Evolutionary conservation across 2,113 vertebrate species (phyloP).

Genomic region (Stegastes partitus): DNA sequence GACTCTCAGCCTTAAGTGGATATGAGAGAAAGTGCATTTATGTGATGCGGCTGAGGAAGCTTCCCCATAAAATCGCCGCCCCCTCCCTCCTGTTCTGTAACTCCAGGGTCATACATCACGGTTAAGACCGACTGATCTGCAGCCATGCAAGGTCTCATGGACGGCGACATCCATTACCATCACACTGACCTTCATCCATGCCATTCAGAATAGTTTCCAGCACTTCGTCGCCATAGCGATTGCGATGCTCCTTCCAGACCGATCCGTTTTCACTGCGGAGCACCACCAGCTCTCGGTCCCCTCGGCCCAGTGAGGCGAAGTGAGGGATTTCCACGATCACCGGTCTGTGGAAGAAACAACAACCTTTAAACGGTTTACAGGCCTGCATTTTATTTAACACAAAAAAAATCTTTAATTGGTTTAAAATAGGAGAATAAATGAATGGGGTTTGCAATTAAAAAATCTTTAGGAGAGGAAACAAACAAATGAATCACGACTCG

Average conservation of each 20-base stretch:
- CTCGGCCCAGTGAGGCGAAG: slow-evolving; percentile 91
- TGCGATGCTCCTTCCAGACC: slow-evolving; percentile 96
- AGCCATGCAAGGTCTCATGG: background rate
- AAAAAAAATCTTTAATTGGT: too few relatives aligned
- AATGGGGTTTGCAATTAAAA: too few relatives aligned
- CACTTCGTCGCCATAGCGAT: slow-evolving; percentile 90
- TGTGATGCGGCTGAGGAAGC: background rate
- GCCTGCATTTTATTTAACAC: too few relatives aligned
- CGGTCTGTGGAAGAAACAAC: slow-evolving; percentile 82
- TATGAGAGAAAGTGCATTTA: background rate
- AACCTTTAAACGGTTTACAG: background rate
- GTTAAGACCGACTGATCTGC: slow-evolving; percentile 33
- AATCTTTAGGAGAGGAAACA: background rate
- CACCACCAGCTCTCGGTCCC: slow-evolving; percentile 94
- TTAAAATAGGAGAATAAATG: too few relatives aligned
- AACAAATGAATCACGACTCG: background rate
- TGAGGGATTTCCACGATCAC: slow-evolving; percentile 98
- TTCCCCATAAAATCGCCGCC: background rate
- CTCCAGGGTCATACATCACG: slow-evolving; percentile 17
- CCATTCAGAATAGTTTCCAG: slow-evolving; percentile 94
- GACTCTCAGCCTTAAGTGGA: background rate
- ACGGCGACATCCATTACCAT: slow-evolving; percentile 9
- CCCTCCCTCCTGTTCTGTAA: slow-evolving; percentile 20
- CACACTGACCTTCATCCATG: slow-evolving; percentile 94
- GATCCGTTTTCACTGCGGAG: slow-evolving; percentile 95